Evolutionary conservation across 2,888 invertebrate species (phyloP), one percentile per base, ranked within the genome.

Genomic region (Mythimna lalbum): DNA sequence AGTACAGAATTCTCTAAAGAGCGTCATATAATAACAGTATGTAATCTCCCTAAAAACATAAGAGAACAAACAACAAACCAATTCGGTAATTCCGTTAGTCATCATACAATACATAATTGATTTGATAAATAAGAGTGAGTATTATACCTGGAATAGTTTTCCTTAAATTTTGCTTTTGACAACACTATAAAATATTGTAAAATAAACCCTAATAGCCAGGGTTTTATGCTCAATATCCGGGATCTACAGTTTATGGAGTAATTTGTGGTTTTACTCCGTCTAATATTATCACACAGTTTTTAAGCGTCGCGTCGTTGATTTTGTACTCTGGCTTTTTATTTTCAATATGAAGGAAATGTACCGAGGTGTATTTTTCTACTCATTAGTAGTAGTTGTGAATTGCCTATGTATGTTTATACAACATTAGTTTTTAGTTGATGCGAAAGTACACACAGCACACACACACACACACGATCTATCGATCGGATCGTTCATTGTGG

Each of bases 211-310:
- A 73, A 39, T 19, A 5, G 21, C 17, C 14, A 31, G 5, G 19
- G 49, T 63, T 73, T 63, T 73, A 63, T 63, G 55, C 12, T 27
- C 70, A 43, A 39, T 55, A 63, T 63, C 77, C 60, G 55, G 39
- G 19, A 68, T 12, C 21, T 50, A 50, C 23, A 12, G 39, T 60
- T 67, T 50, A 43, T 59, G 33, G n/a, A 19, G 55, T 56, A 55
- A 55, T 75, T 75, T 65, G 72, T 57, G 72, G 72, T 74, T 47
- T 64, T 27, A 33, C 31, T 64, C 27, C 50, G 43, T 50, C 33
- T 74, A 43, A 72, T 65, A 74, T 55, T 49, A 21, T 56, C 60
- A 4, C 12, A 21, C 31, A 39, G 27, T 47, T 68, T 47, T 47
- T 21, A 69, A 49, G n/a, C 33, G 19, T 39, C 27, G n/a, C 33